Conservation (phyloP, 2,888 invertebrate genomes). For the Stegophylla sp. region DNA sequence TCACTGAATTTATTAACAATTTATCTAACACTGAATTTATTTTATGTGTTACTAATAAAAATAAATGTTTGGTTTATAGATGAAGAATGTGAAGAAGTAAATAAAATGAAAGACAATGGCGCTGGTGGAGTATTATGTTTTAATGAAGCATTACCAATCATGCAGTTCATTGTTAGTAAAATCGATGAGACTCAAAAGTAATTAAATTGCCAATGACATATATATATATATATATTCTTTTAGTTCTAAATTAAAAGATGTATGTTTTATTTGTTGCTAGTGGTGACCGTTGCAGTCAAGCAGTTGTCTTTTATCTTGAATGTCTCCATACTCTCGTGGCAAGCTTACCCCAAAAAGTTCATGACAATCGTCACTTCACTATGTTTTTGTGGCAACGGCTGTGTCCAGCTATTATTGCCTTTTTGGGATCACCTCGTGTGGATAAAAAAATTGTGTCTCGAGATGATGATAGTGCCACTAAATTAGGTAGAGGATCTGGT, state of each 20-base stretch:
- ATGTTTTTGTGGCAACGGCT: conserved; percentile 92
- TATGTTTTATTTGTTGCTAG: conserved; percentile 60
- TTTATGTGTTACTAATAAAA: too few relatives aligned
- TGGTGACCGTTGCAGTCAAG: conserved; percentile 64
- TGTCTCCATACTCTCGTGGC: conserved; percentile 85
- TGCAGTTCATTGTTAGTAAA: conserved; percentile 86
- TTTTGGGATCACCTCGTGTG: conserved; percentile 85
- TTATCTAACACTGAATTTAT: too few relatives aligned
- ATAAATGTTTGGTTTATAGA: conserved; percentile 66
- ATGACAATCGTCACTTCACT: conserved; percentile 83
- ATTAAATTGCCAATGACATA: conserved; percentile 61
- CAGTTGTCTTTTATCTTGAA: conserved; percentile 78
- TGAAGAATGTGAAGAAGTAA: conserved; percentile 79
- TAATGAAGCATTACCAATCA: conserved; percentile 87
- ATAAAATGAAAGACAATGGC: conserved; percentile 65
- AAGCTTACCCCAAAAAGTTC: conserved; percentile 81
- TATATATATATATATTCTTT: not conserved
- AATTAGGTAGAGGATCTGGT: conserved; percentile 73
- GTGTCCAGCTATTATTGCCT: conserved; percentile 85
- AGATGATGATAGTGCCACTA: conserved; percentile 64
- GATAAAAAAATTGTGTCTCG: conserved; percentile 75
- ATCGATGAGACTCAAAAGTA: conserved; percentile 82
- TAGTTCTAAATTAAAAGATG: not conserved
- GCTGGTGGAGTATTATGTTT: conserved; percentile 72
- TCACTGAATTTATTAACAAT: not conserved